Evolutionary conservation across 92 coral and sea anemone species (phyloP), one percentile per base, ranked within the genome.

Genomic region (Palythoa caribaeorum): DNA sequence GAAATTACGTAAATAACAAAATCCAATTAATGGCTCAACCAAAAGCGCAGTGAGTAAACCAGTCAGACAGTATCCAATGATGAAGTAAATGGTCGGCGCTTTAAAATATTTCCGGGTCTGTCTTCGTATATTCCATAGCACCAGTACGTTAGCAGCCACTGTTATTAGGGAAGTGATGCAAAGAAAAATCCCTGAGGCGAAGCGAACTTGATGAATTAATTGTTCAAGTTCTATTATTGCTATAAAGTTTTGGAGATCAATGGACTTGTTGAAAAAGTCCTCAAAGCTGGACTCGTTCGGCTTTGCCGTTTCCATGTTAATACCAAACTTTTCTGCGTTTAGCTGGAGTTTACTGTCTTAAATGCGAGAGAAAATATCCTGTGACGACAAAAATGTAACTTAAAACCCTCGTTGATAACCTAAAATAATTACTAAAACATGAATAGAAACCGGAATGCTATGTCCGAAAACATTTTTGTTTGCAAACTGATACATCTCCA

Each of bases 11-110:
- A 89, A 57, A 21, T 75, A 83, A 48, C 91, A 89, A 0, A 89
- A 72, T 5, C 84, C 87, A 83, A 89, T 63, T 40, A 86, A 54
- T 13, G 91, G 88, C 60, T 83, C 88, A 21, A 89, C 71, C 13
- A 89, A 65, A 1, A 89, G 53, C 1, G 88, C 91, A 35, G 88
- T 83, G 11, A 83, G 73, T 38, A 89, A 44, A 37, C 83, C 91
- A 16, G 91, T 79, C 47, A 89, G 51, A 62, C 88, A 79, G 3
- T 73, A 57, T 6, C 88, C 91, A 8, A 76, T 44, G 16, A 89
- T 65, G 35, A 83, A 88, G 40, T 68, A 88, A 12, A 54, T 52
- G 14, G 87, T 55, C 28, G 90, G 90, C 1, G 90, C 69, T 83
- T 89, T 76, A 52, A 75, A 76, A 8, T 73, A 76, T n/a, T 86